phyloP scores from a whole-genome alignment of 2,797 vertebrate genomes.

The Simalia tracyae region DNA sequence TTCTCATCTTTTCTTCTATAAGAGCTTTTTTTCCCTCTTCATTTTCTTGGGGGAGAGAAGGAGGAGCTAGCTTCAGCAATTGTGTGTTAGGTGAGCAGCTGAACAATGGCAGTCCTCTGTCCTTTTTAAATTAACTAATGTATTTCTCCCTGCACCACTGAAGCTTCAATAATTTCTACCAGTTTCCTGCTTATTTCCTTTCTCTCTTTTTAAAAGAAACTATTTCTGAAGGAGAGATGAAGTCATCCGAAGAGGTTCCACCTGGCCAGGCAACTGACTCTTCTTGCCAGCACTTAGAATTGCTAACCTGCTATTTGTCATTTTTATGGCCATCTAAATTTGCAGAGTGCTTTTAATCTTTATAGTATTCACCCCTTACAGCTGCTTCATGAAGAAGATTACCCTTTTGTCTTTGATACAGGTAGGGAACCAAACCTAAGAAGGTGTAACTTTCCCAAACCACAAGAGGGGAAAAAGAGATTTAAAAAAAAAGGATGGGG shows the following conservation, averaged over 20 bases:
- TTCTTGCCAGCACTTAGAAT: slow-evolving; percentile 41
- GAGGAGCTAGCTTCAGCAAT: neutral
- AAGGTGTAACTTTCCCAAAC: neutral
- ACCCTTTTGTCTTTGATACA: slow-evolving; percentile 7
- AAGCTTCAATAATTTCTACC: neutral
- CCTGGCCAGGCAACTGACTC: slow-evolving; percentile 31
- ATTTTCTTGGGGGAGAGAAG: neutral
- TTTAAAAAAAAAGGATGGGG: neutral
- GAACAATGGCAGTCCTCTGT: neutral
- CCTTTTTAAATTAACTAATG: neutral
- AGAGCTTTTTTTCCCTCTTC: neutral
- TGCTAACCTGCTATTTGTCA: slow-evolving; percentile 27
- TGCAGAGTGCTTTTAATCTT: slow-evolving; percentile 37
- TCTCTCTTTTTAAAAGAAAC: neutral
- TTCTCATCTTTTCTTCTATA: neutral
- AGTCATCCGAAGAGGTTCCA: slow-evolving; percentile 39
- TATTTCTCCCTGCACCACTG: neutral
- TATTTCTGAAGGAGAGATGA: slow-evolving; percentile 40
- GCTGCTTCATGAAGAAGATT: slow-evolving; percentile 18
- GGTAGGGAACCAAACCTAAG: slow-evolving; percentile 7
- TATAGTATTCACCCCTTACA: slow-evolving; percentile 28
- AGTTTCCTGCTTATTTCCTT: neutral
- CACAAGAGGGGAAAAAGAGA: neutral
- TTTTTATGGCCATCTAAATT: slow-evolving; percentile 37
- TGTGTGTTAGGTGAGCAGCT: neutral